These are phyloP conservation scores for Melanotaenia nigrans DNA, from an alignment of 2,797 vertebrate species.

Conservation along the genomic window DNA sequence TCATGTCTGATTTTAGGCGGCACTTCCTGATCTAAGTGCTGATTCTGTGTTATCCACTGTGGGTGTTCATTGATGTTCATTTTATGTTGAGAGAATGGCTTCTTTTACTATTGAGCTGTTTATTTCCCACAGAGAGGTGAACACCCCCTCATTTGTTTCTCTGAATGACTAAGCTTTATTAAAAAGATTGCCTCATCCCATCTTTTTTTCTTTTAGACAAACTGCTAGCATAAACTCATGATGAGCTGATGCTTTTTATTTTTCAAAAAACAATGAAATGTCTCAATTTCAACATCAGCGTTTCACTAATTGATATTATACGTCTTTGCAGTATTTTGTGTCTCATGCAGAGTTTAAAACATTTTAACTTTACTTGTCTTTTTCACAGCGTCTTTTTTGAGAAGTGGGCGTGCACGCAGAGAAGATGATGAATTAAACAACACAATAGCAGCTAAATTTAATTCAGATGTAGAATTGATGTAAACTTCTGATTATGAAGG, in stretches of 20 bases:
- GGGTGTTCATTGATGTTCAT: neutral
- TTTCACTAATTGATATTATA: neutral
- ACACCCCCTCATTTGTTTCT: neutral
- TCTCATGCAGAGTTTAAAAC: neutral
- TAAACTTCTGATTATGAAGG: conserved; percentile 6
- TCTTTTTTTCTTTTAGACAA: no score
- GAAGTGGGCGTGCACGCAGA: neutral
- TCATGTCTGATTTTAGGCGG: no score
- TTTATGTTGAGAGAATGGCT: neutral
- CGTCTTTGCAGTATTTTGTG: neutral
- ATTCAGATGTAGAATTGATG: neutral
- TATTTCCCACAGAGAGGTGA: neutral
- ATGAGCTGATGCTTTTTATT: no score
- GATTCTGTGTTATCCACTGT: no score
- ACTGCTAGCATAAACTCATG: no score
- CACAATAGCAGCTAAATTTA: no score
- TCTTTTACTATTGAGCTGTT: neutral
- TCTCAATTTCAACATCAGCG: neutral
- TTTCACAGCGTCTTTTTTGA: neutral
- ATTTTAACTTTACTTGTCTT: no score
- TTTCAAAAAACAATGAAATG: neutral
- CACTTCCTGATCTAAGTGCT: no score
- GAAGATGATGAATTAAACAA: neutral
- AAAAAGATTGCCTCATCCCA: no score
- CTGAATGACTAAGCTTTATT: neutral